Conservation (phyloP, 2,888 invertebrate species). For the Melieria picta region DNA sequence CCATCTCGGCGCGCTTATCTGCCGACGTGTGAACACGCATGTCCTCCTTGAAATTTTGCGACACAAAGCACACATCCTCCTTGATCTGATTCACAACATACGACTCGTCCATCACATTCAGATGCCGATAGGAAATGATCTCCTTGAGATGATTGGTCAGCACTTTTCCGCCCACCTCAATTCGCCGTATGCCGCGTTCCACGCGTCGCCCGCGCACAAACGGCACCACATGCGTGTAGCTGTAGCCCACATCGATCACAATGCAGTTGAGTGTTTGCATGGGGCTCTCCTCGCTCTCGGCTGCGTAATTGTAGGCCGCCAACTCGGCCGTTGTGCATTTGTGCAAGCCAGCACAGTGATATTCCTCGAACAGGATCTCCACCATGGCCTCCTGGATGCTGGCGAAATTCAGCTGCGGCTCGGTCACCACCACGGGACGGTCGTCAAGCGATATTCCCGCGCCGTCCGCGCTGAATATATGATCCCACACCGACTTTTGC, state of each 20-base stretch:
- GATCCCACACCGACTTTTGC: slow-evolving; percentile 95
- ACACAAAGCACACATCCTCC: slow-evolving; percentile 96
- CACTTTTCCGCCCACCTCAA: slow-evolving; percentile 96
- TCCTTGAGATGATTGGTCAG: slow-evolving; percentile 98
- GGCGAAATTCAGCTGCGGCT: slow-evolving; percentile 92
- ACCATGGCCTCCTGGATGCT: slow-evolving; percentile 93
- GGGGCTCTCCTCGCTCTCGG: slow-evolving; percentile 64
- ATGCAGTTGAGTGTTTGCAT: slow-evolving; percentile 75
- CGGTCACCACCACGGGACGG: slow-evolving; percentile 86
- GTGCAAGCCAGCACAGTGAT: slow-evolving; percentile 85
- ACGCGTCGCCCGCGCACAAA: slow-evolving; percentile 83
- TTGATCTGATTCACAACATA: slow-evolving; percentile 98
- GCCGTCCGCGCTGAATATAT: slow-evolving; percentile 88
- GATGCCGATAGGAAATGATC: slow-evolving; percentile 92
- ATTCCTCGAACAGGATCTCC: slow-evolving; percentile 98
- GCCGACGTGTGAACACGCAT: slow-evolving; percentile 75
- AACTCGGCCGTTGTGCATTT: slow-evolving; percentile 84
- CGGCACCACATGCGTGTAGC: slow-evolving; percentile 94
- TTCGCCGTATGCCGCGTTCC: slow-evolving; percentile 78
- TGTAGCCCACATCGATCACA: slow-evolving; percentile 94
- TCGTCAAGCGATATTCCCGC: slow-evolving; percentile 81
- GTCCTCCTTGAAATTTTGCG: slow-evolving; percentile 83
- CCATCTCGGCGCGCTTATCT: slow-evolving; percentile 75
- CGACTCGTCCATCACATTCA: slow-evolving; percentile 99
- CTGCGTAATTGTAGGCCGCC: slow-evolving; percentile 73